Percentiles rank a stretch among this genome's conserved stretches.
Conservation (phyloP, 2,888 invertebrate genomes). For the Drosophila kokeensis region DNA sequence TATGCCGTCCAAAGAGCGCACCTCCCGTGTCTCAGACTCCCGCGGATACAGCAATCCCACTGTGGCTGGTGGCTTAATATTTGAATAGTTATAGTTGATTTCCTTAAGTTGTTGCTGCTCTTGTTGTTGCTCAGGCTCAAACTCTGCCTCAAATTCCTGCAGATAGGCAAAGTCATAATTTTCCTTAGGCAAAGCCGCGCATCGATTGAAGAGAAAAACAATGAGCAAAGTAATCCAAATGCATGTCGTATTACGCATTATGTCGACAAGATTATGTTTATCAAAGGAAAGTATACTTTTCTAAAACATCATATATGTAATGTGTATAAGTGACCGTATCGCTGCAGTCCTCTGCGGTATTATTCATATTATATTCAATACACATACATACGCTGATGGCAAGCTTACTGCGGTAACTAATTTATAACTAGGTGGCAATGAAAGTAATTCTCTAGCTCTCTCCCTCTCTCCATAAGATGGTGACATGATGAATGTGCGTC, state of each 20-base stretch:
- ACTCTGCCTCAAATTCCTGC: not conserved
- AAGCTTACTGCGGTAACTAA: slow-evolving; percentile 14
- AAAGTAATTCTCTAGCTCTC: not conserved
- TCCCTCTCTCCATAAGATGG: not conserved
- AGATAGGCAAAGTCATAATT: not conserved
- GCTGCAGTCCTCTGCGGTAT: not conserved
- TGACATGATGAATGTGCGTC: not conserved
- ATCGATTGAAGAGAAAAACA: not conserved
- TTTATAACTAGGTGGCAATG: slow-evolving; percentile 13
- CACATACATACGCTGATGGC: not conserved
- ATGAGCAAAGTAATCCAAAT: slow-evolving; percentile 2
- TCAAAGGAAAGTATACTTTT: not conserved
- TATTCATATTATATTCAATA: not conserved
- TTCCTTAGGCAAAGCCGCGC: not conserved
- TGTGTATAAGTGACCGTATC: not conserved
- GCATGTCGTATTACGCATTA: slow-evolving; percentile 8
- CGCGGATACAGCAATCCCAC: slow-evolving; percentile 85
- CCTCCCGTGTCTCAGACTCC: slow-evolving; percentile 93
- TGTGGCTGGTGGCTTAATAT: slow-evolving; percentile 54
- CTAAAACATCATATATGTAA: not conserved
- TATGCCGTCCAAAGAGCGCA: slow-evolving; percentile 92
- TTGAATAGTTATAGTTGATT: slow-evolving; percentile 28
- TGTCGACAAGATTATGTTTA: not conserved
- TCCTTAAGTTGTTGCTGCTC: not conserved
- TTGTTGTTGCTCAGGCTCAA: not conserved